Percentiles rank a stretch among this genome's conserved stretches.
Evolutionary conservation across 2,113 vertebrate species (phyloP).

Genomic region (Ictalurus furcatus): DNA sequence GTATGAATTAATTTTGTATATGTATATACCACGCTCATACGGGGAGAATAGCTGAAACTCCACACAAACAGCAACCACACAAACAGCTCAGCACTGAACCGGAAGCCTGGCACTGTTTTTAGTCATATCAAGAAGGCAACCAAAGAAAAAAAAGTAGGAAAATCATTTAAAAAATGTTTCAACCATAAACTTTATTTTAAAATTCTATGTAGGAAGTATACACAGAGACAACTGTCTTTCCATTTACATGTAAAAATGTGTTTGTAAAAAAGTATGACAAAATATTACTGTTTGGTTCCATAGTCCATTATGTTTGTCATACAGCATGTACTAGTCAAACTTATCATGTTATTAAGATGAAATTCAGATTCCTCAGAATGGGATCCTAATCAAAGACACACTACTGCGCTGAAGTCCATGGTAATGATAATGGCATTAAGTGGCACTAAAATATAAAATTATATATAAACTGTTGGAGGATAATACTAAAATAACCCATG

Average conservation of each 20-base stretch:
- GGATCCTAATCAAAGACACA: background rate
- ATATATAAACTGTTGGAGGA: background rate
- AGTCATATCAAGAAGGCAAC: background rate
- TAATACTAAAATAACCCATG: background rate
- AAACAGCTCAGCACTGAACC: background rate
- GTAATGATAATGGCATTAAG: background rate
- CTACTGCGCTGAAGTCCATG: background rate
- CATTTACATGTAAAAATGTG: constrained; percentile 28
- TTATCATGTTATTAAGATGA: background rate
- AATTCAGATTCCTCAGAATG: constrained; percentile 2
- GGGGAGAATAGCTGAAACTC: background rate
- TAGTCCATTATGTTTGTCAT: background rate
- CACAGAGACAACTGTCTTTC: constrained; percentile 19
- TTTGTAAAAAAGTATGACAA: constrained; percentile 28
- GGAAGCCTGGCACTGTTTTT: background rate
- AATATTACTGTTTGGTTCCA: constrained; percentile 7
- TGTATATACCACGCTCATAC: background rate
- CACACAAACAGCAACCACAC: background rate
- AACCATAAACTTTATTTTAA: constrained; percentile 35
- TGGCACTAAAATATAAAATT: background rate
- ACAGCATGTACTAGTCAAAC: background rate
- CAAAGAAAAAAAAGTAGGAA: background rate
- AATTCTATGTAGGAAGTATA: constrained; percentile 29
- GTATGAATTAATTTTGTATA: background rate
- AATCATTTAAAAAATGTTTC: background rate